Conservation (phyloP, 2,797 vertebrate genomes). For the Peromyscus aztecus region DNA sequence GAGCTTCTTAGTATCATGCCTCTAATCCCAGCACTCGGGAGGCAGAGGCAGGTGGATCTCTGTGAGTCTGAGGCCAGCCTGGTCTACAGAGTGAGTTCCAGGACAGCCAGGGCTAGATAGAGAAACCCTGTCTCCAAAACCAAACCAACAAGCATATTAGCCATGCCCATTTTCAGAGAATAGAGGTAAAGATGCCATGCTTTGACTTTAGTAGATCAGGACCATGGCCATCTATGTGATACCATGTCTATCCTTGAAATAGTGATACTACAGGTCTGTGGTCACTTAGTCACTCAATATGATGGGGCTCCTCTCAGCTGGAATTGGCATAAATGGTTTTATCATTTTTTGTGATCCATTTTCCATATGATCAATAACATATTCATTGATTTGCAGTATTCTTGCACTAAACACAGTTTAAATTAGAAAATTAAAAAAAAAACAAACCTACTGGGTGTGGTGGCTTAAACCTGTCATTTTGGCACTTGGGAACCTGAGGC, state of each 20-base stretch:
- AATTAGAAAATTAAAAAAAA: neutral
- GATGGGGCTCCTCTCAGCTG: neutral
- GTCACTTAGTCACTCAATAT: neutral
- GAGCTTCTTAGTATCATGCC: neutral
- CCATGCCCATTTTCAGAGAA: neutral
- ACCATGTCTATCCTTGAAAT: neutral
- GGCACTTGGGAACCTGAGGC: neutral
- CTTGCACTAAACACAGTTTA: constrained; percentile 1
- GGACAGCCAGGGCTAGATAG: neutral
- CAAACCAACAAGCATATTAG: neutral
- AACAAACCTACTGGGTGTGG: neutral
- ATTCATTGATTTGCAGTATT: neutral
- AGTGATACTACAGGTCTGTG: neutral
- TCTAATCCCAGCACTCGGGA: no score
- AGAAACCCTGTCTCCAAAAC: neutral
- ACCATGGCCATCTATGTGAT: neutral
- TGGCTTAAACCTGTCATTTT: neutral
- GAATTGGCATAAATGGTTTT: neutral
- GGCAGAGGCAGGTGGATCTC: no score
- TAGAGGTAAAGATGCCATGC: neutral
- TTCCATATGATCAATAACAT: neutral
- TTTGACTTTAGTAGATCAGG: neutral
- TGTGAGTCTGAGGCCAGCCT: neutral
- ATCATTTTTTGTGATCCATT: neutral
- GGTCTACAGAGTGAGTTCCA: neutral